Percentiles rank a stretch among this genome's conserved stretches.
Conservation (phyloP, 1,140 invertebrate genomes). For the Drosophila eugracilis region DNA sequence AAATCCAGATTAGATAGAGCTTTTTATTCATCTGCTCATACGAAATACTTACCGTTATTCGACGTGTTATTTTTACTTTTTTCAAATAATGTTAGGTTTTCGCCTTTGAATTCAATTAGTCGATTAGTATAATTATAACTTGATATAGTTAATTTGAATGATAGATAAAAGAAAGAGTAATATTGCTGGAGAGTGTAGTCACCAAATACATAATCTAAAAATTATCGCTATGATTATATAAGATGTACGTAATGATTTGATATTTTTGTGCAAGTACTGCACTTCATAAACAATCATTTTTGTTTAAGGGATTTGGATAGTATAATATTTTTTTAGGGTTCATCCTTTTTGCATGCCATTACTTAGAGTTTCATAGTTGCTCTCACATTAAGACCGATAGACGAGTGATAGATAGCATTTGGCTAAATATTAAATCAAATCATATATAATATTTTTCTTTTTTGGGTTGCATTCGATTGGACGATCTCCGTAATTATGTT, state of each 20-base stretch:
- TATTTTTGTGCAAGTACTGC: conserved; percentile 4
- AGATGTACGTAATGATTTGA: conserved; percentile 28
- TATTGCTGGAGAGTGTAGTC: conserved; percentile 24
- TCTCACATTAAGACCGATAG: background rate
- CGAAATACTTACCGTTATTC: conserved; percentile 28
- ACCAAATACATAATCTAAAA: conserved; percentile 45
- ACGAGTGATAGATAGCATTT: conserved; percentile 36
- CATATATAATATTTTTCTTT: too few species aligned
- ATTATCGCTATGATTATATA: conserved; percentile 46
- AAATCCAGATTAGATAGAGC: background rate
- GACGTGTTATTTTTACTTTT: background rate
- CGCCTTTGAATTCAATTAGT: conserved; percentile 19
- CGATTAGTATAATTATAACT: conserved; percentile 13
- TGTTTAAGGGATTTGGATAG: conserved; percentile 1
- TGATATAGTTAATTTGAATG: conserved; percentile 49
- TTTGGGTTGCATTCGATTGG: conserved; percentile 15
- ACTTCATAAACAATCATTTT: conserved; percentile 1
- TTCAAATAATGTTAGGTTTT: background rate
- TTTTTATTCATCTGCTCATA: conserved; percentile 2
- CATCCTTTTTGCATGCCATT: conserved; percentile 10
- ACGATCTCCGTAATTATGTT: conserved; percentile 17
- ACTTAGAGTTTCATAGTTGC: conserved; percentile 7
- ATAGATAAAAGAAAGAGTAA: conserved; percentile 37
- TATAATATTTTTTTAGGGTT: conserved; percentile 9
- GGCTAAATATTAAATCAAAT: conserved; percentile 33